Conservation (phyloP, 2,797 vertebrate species). For the Neosilurus mollespiculum region DNA sequence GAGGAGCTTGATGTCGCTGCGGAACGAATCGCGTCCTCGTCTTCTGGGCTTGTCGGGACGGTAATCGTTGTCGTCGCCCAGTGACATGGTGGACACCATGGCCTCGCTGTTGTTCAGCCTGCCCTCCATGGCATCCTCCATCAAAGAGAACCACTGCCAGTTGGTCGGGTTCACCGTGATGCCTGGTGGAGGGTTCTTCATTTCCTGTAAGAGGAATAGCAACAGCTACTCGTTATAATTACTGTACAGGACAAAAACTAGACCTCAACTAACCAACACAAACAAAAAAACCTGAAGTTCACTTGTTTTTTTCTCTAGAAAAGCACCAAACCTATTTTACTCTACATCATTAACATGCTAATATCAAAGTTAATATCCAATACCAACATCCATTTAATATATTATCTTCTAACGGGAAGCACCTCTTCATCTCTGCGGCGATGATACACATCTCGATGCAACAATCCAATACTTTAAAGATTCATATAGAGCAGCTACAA, state of each 20-base stretch:
- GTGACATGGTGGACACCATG: constrained; percentile 50
- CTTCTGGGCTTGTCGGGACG: constrained; percentile 58
- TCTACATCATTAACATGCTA: background rate
- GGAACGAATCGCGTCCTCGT: constrained; percentile 30
- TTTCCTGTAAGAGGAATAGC: constrained; percentile 55
- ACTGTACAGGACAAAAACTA: background rate
- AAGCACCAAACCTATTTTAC: background rate
- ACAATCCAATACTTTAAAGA: no score
- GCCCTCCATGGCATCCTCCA: constrained; percentile 69
- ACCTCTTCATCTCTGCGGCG: no score
- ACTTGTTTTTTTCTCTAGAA: background rate
- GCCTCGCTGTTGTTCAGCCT: constrained; percentile 53
- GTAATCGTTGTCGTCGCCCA: constrained; percentile 53
- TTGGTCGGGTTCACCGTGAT: constrained; percentile 60
- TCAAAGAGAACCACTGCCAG: constrained; percentile 69
- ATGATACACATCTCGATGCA: no score
- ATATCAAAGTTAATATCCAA: background rate
- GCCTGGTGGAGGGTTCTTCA: constrained; percentile 67
- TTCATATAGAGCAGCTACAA: no score
- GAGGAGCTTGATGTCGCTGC: constrained; percentile 59
- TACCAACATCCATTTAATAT: background rate
- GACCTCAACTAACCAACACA: background rate
- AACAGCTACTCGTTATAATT: background rate
- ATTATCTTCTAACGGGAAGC: background rate
- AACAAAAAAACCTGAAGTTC: background rate